Evolutionary conservation across 2,888 invertebrate genomes (phyloP).

Genomic region (Cyaniris semiargus): DNA sequence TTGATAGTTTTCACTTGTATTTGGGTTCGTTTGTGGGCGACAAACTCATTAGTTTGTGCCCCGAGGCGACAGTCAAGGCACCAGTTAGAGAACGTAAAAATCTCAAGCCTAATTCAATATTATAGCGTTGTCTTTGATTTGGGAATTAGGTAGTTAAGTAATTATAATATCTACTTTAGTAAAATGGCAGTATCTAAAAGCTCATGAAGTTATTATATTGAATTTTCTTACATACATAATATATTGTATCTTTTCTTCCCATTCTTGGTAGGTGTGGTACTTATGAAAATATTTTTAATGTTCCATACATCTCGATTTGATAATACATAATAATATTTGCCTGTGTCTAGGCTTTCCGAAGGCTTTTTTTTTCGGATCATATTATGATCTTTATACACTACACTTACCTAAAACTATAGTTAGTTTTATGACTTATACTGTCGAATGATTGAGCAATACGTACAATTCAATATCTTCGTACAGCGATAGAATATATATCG

Average conservation of each 20-base stretch:
- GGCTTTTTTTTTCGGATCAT: too few relatives aligned
- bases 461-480: neutral
- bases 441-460: neutral
- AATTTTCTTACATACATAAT: neutral
- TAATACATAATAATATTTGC: too few relatives aligned
- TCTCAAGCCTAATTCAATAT: neutral
- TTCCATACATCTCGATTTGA: too few relatives aligned
- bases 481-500: neutral
- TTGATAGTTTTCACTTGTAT: slow-evolving; percentile 31
- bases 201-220: too few relatives aligned
- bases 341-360: too few relatives aligned
- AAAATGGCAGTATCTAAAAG: neutral
- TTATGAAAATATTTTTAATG: neutral
- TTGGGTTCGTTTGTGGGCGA: slow-evolving; percentile 29
- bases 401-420: too few relatives aligned
- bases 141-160: neutral
- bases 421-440: neutral
- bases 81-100: slow-evolving; percentile 1
- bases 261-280: too few relatives aligned
- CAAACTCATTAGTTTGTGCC: slow-evolving; percentile 15
- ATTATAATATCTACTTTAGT: neutral
- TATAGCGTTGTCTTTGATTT: neutral
- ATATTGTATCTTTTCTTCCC: too few relatives aligned
- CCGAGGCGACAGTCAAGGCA: neutral
- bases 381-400: too few relatives aligned